Percentiles rank a stretch among this genome's conserved stretches.
Evolutionary conservation across 2,113 vertebrate species (phyloP).

Genomic region (Neogale vison): DNA sequence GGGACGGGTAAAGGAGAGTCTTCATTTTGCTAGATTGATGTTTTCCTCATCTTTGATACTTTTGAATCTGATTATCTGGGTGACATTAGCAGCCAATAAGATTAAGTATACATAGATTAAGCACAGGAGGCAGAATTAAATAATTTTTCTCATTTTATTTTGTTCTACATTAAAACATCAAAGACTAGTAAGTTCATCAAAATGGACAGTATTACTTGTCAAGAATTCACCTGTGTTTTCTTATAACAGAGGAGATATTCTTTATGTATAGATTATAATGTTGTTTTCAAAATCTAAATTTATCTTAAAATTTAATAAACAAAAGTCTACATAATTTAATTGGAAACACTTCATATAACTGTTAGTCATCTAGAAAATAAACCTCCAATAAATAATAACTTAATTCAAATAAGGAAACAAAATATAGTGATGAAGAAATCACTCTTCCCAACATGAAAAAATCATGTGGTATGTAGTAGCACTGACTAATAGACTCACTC

Average conservation of each 20-base stretch:
- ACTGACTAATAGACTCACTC: not conserved
- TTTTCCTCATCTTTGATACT: not conserved
- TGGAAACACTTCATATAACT: constrained; percentile 22
- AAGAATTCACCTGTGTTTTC: not conserved
- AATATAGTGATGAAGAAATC: not conserved
- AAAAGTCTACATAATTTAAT: not conserved
- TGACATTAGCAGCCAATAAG: not conserved
- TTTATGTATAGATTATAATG: not conserved
- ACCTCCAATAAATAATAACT: not conserved
- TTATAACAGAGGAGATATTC: not conserved
- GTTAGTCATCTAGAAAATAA: constrained; percentile 33
- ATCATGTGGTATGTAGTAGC: not conserved
- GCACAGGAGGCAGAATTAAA: not conserved
- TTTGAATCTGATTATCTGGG: not conserved
- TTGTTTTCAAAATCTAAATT: constrained; percentile 3
- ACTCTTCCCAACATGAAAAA: constrained; percentile 11
- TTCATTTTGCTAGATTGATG: not conserved
- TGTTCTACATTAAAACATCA: not conserved
- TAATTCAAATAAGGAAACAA: constrained; percentile 41
- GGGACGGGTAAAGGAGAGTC: not conserved
- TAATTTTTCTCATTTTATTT: not conserved
- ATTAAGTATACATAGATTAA: not conserved
- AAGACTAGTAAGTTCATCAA: not conserved
- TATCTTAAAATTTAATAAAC: constrained; percentile 9
- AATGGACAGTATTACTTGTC: not conserved